Evolutionary conservation across 2,797 vertebrate genomes (phyloP), one percentile per base, ranked within the genome.

Genomic region (Molossus alvarezi): DNA sequence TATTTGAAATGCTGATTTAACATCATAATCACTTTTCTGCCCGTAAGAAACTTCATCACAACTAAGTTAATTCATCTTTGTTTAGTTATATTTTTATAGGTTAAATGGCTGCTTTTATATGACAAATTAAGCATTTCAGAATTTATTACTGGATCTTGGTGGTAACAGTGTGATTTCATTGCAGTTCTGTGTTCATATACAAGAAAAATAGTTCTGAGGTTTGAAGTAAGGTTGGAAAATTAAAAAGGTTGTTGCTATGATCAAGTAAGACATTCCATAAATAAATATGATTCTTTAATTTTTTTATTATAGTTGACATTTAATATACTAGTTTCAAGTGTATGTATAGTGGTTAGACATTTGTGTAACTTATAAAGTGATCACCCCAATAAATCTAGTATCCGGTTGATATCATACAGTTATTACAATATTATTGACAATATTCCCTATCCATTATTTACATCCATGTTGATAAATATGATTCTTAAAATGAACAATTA

Each of bases 61-160:
- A 80, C n/a, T 79, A 57, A 89, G 13, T 69, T 81, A 89, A 95
- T 95, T 94, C 23, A 97, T 81, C 51, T 89, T 92, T 96, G 45
- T 95, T 91, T 91, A 92, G 83, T 62, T 94, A 72, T 73, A 41
- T 58, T 71, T 93, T 94, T 95, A 67, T 53, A 82, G 79, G 71
- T 65, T 86, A 89, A 97, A 87, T 84, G 69, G 3, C 2, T 86
- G 10, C 11, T 87, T 94, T 92, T 80, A 95, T 84, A 94, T 94
- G 86, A 97, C 75, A 96, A 89, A 69, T 89, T 87, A 95, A 95
- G 15, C 18, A 95, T 5, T 91, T 95, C 10, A 53, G 21, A 87
- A 95, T 90, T 96, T 96, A 95, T 90, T 90, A 51, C 14, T 65
- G 18, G 53, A 11, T 92, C 10, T 82, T 83, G 23, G 6, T 60